Evolutionary conservation across 37 sponge, comb jelly and placozoan species (phyloP).

Genomic region (Bolinopsis microptera): DNA sequence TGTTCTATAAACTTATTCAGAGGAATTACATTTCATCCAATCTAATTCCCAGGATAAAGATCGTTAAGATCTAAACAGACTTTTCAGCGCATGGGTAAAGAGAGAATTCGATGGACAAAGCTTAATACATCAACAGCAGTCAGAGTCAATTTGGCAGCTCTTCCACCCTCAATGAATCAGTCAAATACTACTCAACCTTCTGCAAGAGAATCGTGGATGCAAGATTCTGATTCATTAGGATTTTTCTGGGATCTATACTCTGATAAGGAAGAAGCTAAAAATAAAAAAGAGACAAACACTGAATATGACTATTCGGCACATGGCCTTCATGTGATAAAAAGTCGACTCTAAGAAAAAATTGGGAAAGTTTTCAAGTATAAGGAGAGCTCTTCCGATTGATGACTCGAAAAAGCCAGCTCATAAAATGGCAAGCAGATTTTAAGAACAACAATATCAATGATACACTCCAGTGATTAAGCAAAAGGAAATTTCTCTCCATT

Average conservation of each 20-base stretch:
- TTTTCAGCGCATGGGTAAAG: too few relatives aligned
- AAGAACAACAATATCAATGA: neutral
- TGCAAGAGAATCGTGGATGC: slow-evolving; percentile 25
- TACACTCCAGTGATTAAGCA: neutral
- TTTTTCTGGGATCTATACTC: too few relatives aligned
- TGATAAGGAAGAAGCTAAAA: neutral
- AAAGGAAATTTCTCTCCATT: too few relatives aligned
- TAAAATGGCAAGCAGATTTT: neutral
- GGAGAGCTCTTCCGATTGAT: neutral
- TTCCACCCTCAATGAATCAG: neutral
- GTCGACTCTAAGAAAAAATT: neutral
- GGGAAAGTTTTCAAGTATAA: neutral
- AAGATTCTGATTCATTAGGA: neutral
- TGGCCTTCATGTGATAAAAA: slow-evolving; percentile 37
- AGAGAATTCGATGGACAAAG: too few relatives aligned
- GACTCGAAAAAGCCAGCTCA: neutral
- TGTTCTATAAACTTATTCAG: too few relatives aligned
- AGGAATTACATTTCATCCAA: too few relatives aligned
- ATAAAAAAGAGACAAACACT: neutral
- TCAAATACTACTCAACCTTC: neutral
- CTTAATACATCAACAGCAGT: too few relatives aligned
- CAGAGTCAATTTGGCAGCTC: too few relatives aligned
- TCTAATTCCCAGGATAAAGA: too few relatives aligned
- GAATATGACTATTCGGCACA: slow-evolving; percentile 28
- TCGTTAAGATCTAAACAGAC: too few relatives aligned